A percentile compares a stretch with the other conserved stretches of the same genome.
Evolutionary conservation across 2,797 vertebrate species (phyloP).

Genomic region (Sciaenops ocellatus): DNA sequence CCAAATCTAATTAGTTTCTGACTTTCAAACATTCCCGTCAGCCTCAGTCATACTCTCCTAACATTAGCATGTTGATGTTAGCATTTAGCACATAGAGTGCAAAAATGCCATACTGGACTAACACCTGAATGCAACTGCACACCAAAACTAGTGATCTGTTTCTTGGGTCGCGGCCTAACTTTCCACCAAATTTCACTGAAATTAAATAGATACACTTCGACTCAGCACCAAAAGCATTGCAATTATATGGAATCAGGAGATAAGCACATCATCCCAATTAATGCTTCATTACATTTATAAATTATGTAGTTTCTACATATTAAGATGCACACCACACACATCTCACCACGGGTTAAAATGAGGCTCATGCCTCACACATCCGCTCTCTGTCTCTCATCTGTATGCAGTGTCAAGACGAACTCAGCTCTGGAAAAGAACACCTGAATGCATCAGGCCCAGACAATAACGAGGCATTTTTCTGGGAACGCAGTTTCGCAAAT

Average conservation of each 20-base stretch:
- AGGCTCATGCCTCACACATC: not conserved
- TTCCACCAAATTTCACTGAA: too few species aligned
- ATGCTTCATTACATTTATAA: slow-evolving; percentile 29
- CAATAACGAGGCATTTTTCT: slow-evolving; percentile 28
- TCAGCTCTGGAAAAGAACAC: slow-evolving; percentile 12
- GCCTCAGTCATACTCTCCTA: not conserved
- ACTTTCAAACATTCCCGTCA: not conserved
- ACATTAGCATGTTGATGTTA: not conserved
- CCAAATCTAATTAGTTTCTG: not conserved
- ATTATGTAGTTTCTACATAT: slow-evolving; percentile 22
- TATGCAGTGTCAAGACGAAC: slow-evolving; percentile 20
- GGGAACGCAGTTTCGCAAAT: slow-evolving; percentile 40
- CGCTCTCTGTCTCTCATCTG: slow-evolving; percentile 19
- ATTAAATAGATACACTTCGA: too few species aligned
- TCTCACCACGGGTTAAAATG: slow-evolving; percentile 7
- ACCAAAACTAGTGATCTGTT: not conserved
- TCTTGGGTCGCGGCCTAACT: too few species aligned
- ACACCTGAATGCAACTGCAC: not conserved
- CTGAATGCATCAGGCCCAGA: slow-evolving; percentile 6
- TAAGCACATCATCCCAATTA: too few species aligned
- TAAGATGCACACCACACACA: not conserved
- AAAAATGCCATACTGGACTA: too few species aligned
- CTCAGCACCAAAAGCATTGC: too few species aligned
- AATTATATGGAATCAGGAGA: too few species aligned
- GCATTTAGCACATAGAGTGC: too few species aligned